Evolutionary conservation across 2,113 vertebrate species (phyloP).

Genomic region (Nipponia nippon): DNA sequence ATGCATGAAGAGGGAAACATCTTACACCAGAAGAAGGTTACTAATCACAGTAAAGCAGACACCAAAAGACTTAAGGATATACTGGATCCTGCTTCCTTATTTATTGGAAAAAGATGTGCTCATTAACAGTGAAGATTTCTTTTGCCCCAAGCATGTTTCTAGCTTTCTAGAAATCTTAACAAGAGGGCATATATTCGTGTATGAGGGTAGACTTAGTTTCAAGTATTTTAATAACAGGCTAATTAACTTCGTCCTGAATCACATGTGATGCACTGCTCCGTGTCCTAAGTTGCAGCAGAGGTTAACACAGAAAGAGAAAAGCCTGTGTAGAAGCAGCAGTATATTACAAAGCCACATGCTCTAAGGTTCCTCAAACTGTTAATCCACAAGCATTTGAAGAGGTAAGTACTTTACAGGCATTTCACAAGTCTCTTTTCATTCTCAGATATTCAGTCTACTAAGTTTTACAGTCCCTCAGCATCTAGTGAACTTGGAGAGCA

Average conservation of each 20-base stretch:
- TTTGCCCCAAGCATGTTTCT: not conserved
- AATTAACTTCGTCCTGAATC: not conserved
- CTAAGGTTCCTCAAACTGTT: not conserved
- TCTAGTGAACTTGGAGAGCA: not conserved
- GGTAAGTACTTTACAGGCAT: not conserved
- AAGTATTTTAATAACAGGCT: not conserved
- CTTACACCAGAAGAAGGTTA: not conserved
- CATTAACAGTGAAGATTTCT: not conserved
- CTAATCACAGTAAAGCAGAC: not conserved
- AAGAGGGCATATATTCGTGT: not conserved
- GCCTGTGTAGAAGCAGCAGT: not conserved
- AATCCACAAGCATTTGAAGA: not conserved
- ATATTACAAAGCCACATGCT: not conserved
- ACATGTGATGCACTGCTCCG: not conserved
- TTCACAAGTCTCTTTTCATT: not conserved
- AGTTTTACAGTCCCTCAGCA: not conserved
- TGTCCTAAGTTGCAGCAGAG: not conserved
- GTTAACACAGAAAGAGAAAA: not conserved
- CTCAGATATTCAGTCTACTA: not conserved
- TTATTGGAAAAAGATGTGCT: not conserved
- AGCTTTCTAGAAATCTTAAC: not conserved
- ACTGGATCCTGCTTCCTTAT: not conserved
- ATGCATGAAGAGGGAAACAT: not conserved
- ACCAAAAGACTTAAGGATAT: not conserved
- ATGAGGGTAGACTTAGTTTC: not conserved